phyloP scores from a whole-genome alignment of 1,140 invertebrate species.

The Calliphora vicina region DNA sequence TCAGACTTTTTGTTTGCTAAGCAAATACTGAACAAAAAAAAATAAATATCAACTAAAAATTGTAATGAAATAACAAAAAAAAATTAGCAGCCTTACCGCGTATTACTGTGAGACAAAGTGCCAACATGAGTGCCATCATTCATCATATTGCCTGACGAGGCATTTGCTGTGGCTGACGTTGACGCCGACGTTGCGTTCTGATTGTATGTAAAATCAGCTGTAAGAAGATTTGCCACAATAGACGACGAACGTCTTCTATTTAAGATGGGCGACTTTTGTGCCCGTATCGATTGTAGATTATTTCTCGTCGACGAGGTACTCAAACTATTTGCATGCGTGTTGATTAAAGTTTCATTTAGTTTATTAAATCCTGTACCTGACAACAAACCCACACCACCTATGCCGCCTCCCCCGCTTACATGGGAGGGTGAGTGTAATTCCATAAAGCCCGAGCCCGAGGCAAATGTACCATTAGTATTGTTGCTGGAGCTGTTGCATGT shows the following conservation, averaged over 20 bases:
- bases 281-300: conserved; percentile 45
- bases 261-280: conserved; percentile 54
- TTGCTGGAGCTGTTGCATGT: neutral
- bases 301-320: conserved; percentile 34
- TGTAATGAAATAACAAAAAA: neutral
- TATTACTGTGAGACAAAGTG: conserved; percentile 43
- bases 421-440: conserved; percentile 40
- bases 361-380: neutral
- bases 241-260: conserved; percentile 54
- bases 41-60: too few relatives aligned
- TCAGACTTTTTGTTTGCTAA: too few relatives aligned
- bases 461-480: neutral
- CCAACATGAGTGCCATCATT: neutral
- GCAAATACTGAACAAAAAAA: too few relatives aligned
- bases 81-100: conserved; percentile 30
- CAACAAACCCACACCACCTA: conserved; percentile 19
- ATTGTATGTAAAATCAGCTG: conserved; percentile 43
- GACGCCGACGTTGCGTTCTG: conserved; percentile 31
- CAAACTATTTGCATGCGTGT: conserved; percentile 15
- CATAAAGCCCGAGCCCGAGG: conserved; percentile 28
- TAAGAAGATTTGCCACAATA: conserved; percentile 50
- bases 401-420: too few relatives aligned
- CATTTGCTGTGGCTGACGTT: neutral
- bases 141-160: neutral
- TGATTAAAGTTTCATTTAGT: conserved; percentile 22